A percentile compares a stretch with the other conserved stretches of the same genome.
phyloP scores from a whole-genome alignment of 2,797 vertebrate species.

The Halcyon chelicuti region DNA sequence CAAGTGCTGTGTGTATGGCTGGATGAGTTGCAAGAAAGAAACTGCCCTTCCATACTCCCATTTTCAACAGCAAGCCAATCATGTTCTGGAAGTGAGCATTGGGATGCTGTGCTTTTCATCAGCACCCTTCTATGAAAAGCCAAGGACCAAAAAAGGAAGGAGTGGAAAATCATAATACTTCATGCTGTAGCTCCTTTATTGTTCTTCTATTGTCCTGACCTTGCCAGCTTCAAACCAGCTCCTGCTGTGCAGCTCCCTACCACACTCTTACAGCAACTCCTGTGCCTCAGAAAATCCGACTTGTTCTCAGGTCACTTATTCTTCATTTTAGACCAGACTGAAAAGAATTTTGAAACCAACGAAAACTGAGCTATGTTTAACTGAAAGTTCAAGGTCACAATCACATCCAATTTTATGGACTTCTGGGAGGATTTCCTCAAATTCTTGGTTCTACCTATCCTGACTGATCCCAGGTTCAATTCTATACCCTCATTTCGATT shows the following conservation, averaged over 20 bases:
- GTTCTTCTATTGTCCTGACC: neutral
- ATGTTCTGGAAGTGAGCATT: neutral
- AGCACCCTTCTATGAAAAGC: neutral
- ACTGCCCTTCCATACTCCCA: neutral
- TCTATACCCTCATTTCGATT: neutral
- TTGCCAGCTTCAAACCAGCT: slow-evolving; percentile 16
- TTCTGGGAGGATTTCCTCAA: neutral
- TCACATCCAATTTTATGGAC: neutral
- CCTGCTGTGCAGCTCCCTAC: slow-evolving; percentile 19
- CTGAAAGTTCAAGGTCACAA: neutral
- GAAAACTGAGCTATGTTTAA: neutral
- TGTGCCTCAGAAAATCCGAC: neutral
- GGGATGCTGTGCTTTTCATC: neutral
- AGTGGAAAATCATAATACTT: neutral
- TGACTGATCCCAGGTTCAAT: neutral
- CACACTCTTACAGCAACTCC: neutral
- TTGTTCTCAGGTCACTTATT: neutral
- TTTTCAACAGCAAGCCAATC: neutral
- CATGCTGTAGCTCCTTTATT: neutral
- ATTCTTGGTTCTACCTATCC: neutral
- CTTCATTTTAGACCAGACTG: neutral
- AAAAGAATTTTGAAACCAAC: neutral
- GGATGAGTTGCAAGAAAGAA: neutral
- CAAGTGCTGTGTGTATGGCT: neutral
- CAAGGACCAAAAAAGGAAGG: neutral